A percentile compares a stretch with the other conserved stretches of the same genome.
phyloP scores from a whole-genome alignment of 2,797 vertebrate species.

The Phrynocephalus forsythii region DNA sequence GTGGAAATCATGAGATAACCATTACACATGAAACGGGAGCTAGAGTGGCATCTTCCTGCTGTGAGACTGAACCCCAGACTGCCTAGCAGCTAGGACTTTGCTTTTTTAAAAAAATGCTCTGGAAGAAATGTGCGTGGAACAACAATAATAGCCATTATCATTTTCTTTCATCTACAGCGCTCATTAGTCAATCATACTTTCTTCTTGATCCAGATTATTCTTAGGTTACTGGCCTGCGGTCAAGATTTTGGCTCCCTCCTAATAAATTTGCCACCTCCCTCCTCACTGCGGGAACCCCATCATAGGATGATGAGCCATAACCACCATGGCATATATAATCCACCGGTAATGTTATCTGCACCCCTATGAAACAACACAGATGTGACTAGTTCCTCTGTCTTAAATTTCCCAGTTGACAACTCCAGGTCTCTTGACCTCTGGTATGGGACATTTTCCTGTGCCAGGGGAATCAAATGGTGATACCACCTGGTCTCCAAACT shows the following conservation, averaged over 20 bases:
- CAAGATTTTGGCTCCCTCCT: background rate
- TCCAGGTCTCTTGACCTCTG: too few relatives aligned
- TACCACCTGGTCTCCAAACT: too few relatives aligned
- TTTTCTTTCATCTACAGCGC: background rate
- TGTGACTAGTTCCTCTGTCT: too few relatives aligned
- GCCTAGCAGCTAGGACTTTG: fast-evolving
- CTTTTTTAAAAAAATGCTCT: background rate
- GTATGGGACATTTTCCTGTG: too few relatives aligned
- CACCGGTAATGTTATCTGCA: background rate
- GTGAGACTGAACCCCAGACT: background rate
- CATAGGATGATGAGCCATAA: too few relatives aligned
- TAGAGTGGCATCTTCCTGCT: fast-evolving
- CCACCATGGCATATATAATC: background rate
- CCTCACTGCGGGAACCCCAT: too few relatives aligned
- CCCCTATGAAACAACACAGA: too few relatives aligned
- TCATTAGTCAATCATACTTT: background rate
- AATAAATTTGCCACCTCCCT: background rate
- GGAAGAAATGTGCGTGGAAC: background rate
- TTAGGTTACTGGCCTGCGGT: background rate
- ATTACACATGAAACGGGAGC: fast-evolving
- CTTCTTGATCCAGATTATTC: background rate
- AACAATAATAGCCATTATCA: background rate
- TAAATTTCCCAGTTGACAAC: too few relatives aligned
- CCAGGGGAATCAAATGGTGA: too few relatives aligned
- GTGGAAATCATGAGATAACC: background rate